Conservation (phyloP, 2,113 vertebrate genomes). For the Megaleporinus macrocephalus region DNA sequence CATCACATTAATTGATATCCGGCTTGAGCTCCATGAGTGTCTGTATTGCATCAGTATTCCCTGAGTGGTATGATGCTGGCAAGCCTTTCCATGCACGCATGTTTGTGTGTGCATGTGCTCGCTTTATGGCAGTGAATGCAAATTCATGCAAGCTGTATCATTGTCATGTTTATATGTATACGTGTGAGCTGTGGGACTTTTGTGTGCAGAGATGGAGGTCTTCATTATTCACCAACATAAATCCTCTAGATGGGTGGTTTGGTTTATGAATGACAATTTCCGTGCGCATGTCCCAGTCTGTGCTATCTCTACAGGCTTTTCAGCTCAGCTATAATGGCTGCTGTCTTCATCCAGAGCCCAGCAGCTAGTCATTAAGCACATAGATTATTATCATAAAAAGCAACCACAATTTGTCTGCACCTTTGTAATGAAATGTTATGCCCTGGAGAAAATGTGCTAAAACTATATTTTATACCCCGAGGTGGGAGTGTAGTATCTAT, state of each 20-base stretch:
- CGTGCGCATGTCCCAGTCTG: slow-evolving; percentile 29
- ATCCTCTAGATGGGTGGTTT: slow-evolving; percentile 8
- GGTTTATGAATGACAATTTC: slow-evolving; percentile 32
- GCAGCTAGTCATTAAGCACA: slow-evolving; percentile 4
- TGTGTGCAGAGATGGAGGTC: slow-evolving; percentile 12
- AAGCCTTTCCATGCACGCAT: slow-evolving; percentile 23
- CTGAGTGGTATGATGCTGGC: slow-evolving; percentile 60
- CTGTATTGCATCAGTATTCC: slow-evolving; percentile 64
- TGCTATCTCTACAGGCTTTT: slow-evolving; percentile 55
- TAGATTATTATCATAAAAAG: slow-evolving; percentile 19
- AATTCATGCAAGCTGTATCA: slow-evolving; percentile 23
- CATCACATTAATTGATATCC: slow-evolving; percentile 83
- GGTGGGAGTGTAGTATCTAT: background rate
- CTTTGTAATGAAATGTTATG: slow-evolving; percentile 13
- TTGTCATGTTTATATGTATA: slow-evolving; percentile 40
- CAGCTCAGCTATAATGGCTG: slow-evolving; percentile 10
- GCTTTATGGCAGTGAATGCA: slow-evolving; percentile 22
- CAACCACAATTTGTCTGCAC: background rate
- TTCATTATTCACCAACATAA: slow-evolving; percentile 24
- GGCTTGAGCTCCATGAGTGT: slow-evolving; percentile 68
- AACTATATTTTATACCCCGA: background rate
- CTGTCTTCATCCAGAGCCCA: background rate
- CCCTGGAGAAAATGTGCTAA: background rate
- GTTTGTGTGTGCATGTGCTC: slow-evolving; percentile 8
- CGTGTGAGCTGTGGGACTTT: slow-evolving; percentile 3